These are phyloP conservation scores for Drosophila multiciliata DNA, from an alignment of 2,888 invertebrate genomes.

Conservation along the genomic window DNA sequence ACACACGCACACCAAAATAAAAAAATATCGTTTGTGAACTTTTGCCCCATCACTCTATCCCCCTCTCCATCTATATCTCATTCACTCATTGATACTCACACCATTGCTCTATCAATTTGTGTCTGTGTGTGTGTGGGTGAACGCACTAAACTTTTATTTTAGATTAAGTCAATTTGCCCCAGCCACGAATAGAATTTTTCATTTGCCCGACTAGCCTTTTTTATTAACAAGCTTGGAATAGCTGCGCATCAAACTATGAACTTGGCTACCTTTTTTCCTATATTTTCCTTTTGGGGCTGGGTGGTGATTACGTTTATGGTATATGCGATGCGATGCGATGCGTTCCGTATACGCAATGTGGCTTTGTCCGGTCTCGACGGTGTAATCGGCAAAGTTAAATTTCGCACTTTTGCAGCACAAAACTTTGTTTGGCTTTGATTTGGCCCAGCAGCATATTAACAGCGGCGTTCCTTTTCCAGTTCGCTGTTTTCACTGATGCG, in stretches of 20 bases:
- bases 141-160: constrained; percentile 78
- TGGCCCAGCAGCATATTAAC: constrained; percentile 59
- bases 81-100: background rate
- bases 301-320: constrained; percentile 57
- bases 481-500: constrained; percentile 26
- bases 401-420: constrained; percentile 66
- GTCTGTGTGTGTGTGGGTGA: constrained; percentile 37
- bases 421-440: constrained; percentile 53
- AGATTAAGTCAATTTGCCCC: constrained; percentile 79
- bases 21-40: constrained; percentile 64
- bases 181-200: constrained; percentile 69
- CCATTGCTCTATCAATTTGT: constrained; percentile 10
- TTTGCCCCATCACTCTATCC: constrained; percentile 20
- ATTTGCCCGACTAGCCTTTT: constrained; percentile 75
- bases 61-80: background rate
- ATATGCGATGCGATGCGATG: constrained; percentile 18
- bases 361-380: constrained; percentile 63
- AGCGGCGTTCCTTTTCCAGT: constrained; percentile 16
- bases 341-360: constrained; percentile 58
- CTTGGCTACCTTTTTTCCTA: constrained; percentile 12
- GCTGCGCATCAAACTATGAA: constrained; percentile 65
- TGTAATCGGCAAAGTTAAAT: constrained; percentile 77
- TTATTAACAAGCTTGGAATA: constrained; percentile 58
- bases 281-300: constrained; percentile 16
- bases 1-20: constrained; percentile 43